Base-by-base conservation (phyloP, 2,797 vertebrate genomes). In the Ciconia nigra region DNA sequence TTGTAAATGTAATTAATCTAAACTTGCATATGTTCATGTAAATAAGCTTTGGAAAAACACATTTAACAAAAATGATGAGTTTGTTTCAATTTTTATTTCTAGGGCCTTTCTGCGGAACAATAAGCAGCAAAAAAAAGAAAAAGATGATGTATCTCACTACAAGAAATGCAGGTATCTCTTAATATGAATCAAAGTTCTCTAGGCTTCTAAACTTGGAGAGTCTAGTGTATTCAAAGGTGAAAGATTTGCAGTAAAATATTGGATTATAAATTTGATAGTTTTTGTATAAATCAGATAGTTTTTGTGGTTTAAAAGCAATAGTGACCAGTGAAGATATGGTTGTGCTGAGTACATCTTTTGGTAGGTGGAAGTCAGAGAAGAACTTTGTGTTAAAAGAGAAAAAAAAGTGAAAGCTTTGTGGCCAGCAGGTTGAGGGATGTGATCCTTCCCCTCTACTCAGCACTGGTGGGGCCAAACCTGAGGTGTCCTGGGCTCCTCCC, bases 81-180 rank as follows among this genome's bases (percentile, higher is more conserved):
- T 93, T 77, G 51, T 87, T 19, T 95, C 20, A 9, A 87, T 96
- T 93, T 54, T 94, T 81, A 29, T 97, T 87, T 97, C 81, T 88
- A 99, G 99, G 99, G 54, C 98, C 99, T 96, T 99, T 99, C 77
- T 99, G 99, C 57, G 99, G 99, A 93, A 99, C 98, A 80, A 97
- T 99, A 97, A 98, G 98, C 91, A 98, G 98, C 83, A 99, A 99
- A 98, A 99, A 99, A 97, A 99, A 99, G 98, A 99, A 99, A 97
- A 99, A 99, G 98, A 99, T 99, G 98, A 99, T 99, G 99, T 99
- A 99, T 97, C 98, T 99, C 87, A 99, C 99, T 41, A 99, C 99
- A 52, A 99, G 99, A 98, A 99, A 99, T 96, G 99, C 99, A 98
- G 99, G 99, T 99, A 97, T 77, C 97, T 97, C 84, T 86, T 84